phyloP scores from a whole-genome alignment of 1,140 invertebrate genomes.

The Trachymyrmex septentrionalis region DNA sequence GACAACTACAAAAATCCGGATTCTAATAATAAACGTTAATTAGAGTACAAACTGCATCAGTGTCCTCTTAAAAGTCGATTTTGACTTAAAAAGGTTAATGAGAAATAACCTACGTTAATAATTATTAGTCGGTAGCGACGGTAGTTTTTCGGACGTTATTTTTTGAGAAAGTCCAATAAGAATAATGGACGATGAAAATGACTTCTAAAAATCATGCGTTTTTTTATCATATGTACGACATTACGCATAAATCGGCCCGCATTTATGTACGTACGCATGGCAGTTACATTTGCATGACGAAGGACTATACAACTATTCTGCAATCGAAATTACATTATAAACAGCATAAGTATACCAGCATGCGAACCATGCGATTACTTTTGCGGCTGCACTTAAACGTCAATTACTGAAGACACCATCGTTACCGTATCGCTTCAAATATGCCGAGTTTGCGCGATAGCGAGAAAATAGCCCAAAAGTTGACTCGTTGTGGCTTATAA shows the following conservation, averaged over 20 bases:
- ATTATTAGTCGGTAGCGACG: background rate
- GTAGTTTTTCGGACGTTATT: background rate
- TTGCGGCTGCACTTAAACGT: background rate
- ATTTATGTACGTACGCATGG: conserved; percentile 9
- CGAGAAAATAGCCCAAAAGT: background rate
- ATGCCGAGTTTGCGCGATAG: background rate
- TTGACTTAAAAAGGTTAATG: background rate
- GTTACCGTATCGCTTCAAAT: background rate
- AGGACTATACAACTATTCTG: conserved; percentile 2
- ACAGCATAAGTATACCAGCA: conserved; percentile 26
- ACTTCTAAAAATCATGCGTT: background rate
- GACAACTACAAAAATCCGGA: background rate
- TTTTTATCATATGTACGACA: background rate
- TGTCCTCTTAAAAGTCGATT: background rate
- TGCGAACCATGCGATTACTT: background rate
- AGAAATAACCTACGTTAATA: background rate
- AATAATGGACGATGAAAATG: background rate
- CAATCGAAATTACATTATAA: conserved; percentile 3
- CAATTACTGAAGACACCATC: background rate
- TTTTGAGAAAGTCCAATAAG: background rate
- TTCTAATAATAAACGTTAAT: background rate
- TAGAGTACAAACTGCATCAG: background rate
- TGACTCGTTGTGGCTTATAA: background rate
- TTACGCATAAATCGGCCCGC: conserved; percentile 20
- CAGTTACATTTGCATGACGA: conserved; percentile 22